phyloP scores from a whole-genome alignment of 1,140 invertebrate species.

The Rhizoglyphus robini region DNA sequence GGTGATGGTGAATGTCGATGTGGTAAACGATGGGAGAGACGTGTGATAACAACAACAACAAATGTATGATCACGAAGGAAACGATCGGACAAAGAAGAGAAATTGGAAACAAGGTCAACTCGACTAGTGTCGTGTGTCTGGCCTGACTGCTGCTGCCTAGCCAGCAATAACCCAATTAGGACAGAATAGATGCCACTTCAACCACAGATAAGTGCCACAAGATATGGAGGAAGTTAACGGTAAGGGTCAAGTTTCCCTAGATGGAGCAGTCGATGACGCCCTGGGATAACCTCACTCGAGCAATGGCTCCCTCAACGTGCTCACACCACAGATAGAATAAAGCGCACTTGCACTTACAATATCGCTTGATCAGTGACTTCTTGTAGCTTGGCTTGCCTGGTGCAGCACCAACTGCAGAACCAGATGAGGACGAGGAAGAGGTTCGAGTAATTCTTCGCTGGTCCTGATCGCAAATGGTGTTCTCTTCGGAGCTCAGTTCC shows the following conservation, averaged over 20 bases:
- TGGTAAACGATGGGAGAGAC: neutral
- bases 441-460: neutral
- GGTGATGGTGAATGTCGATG: neutral
- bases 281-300: no score
- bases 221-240: slow-evolving; percentile 6
- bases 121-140: neutral
- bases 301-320: no score
- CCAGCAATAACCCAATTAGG: slow-evolving; percentile 3
- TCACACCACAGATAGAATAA: no score
- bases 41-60: no score
- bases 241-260: no score
- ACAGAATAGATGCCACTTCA: neutral
- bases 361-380: slow-evolving; percentile 72
- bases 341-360: slow-evolving; percentile 79
- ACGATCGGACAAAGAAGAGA: neutral
- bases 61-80: no score
- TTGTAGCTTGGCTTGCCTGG: slow-evolving; percentile 43
- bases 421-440: neutral
- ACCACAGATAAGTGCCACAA: slow-evolving; percentile 24
- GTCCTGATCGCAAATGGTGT: neutral
- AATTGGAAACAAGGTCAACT: slow-evolving; percentile 9
- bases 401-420: neutral
- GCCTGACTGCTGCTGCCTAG: no score
- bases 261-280: no score
- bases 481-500: neutral